phyloP scores from a whole-genome alignment of 2,113 vertebrate species.

The Vidua macroura region DNA sequence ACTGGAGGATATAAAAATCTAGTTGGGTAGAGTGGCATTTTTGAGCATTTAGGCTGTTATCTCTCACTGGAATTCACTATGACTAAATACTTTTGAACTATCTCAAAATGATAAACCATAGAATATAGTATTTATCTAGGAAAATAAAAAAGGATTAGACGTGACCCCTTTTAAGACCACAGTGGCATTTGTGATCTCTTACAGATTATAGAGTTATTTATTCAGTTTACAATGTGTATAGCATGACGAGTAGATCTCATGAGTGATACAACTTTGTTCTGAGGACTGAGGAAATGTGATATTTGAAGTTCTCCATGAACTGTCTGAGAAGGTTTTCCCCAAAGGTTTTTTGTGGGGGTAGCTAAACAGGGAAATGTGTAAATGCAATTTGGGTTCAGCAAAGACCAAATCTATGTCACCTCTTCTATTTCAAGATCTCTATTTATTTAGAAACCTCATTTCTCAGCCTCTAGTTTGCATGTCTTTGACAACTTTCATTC shows the following conservation, averaged over 20 bases:
- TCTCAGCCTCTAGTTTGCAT: constrained; percentile 76
- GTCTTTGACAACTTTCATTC: constrained; percentile 71
- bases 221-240: constrained; percentile 38
- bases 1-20: background rate
- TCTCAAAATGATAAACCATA: background rate
- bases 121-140: background rate
- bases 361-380: background rate
- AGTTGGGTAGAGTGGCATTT: background rate
- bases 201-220: background rate
- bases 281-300: background rate
- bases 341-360: background rate
- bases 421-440: constrained; percentile 55
- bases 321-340: background rate
- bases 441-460: constrained; percentile 67
- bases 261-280: constrained; percentile 8
- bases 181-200: constrained; percentile 12
- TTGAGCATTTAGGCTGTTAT: background rate
- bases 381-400: background rate
- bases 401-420: background rate
- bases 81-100: background rate
- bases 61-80: background rate
- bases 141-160: background rate
- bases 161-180: background rate
- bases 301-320: background rate
- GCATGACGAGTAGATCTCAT: constrained; percentile 4